Conservation (phyloP, 2,113 vertebrate species). For the Melanerpes formicivorus region DNA sequence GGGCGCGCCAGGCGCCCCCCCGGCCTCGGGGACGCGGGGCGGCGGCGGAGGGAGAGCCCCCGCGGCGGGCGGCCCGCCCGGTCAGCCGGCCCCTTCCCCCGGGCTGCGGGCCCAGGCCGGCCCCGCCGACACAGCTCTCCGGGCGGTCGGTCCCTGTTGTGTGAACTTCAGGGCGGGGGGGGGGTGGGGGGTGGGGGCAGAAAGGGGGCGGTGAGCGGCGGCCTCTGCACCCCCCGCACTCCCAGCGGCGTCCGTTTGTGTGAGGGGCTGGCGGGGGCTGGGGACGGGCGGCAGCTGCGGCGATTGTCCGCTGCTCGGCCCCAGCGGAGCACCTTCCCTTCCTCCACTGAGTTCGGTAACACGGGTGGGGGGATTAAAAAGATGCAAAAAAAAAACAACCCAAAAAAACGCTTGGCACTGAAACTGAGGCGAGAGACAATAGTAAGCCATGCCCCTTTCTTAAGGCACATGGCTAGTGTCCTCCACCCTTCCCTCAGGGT, state of each 20-base stretch:
- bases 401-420: background rate
- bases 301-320: background rate
- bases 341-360: background rate
- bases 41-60: background rate
- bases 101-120: background rate
- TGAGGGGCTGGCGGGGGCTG: background rate
- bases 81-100: background rate
- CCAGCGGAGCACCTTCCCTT: background rate
- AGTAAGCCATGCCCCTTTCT: slow-evolving; percentile 39
- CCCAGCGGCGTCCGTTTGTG: background rate
- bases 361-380: background rate
- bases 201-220: background rate
- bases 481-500: slow-evolving; percentile 8
- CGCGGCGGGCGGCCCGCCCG: background rate
- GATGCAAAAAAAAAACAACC: background rate
- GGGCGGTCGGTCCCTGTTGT: background rate
- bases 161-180: background rate
- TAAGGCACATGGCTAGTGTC: slow-evolving; percentile 14
- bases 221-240: background rate
- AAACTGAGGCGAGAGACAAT: slow-evolving; percentile 23
- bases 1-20: background rate
- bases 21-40: background rate
- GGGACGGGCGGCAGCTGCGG: background rate
- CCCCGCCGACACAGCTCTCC: background rate
- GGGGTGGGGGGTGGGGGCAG: background rate